Conservation (phyloP, 2,797 vertebrate species). For the Micropoecilia bifurca region DNA sequence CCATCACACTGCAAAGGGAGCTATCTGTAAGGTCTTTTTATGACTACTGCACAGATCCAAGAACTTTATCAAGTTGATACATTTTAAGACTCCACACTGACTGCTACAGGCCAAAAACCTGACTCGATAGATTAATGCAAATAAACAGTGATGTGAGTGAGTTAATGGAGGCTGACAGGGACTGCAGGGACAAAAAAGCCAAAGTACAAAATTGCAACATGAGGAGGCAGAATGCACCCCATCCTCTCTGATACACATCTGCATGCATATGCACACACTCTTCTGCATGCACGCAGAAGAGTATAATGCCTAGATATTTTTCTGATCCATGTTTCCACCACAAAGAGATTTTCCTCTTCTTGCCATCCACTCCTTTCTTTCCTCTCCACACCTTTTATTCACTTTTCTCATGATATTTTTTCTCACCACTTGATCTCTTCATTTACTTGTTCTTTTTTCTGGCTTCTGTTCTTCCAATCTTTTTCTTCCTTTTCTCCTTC, state of each 20-base stretch:
- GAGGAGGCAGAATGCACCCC: conserved; percentile 33
- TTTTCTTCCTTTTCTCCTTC: background rate
- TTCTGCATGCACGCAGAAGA: conserved; percentile 10
- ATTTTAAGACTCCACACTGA: background rate
- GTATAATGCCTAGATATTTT: conserved; percentile 52
- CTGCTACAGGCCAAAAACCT: background rate
- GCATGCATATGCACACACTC: conserved; percentile 15
- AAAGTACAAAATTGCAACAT: conserved; percentile 55
- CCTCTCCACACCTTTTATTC: conserved; percentile 32
- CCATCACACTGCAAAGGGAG: no score
- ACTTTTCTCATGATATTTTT: conserved; percentile 22
- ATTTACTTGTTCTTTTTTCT: background rate
- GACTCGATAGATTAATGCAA: conserved; percentile 30
- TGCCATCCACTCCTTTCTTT: conserved; percentile 27
- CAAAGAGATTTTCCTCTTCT: conserved; percentile 57
- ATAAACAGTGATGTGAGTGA: conserved; percentile 38
- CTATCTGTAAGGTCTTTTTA: background rate
- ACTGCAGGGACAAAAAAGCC: conserved; percentile 30
- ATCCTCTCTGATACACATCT: conserved; percentile 43
- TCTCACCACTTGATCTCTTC: conserved; percentile 10
- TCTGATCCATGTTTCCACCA: conserved; percentile 45
- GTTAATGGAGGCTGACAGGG: conserved; percentile 44
- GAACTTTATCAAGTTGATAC: background rate
- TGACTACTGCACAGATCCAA: background rate
- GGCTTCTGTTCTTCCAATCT: background rate